These are phyloP conservation scores for Eumerus sabulonum DNA, from an alignment of 2,888 invertebrate species.

Conservation along the genomic window DNA sequence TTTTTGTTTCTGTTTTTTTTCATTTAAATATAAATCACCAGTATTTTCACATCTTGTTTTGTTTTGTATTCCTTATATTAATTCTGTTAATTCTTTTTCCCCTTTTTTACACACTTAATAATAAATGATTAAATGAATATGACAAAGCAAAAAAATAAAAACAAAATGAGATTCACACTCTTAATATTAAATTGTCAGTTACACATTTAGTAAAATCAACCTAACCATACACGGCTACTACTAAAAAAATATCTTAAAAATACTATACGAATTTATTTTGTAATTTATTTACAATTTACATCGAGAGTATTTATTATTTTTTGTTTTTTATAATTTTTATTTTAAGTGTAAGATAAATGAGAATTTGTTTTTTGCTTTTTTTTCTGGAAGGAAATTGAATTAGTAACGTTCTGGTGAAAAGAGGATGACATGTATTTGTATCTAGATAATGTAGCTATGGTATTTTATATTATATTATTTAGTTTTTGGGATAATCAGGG, in stretches of 20 bases:
- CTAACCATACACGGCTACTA: conserved; percentile 17
- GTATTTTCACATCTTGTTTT: conserved; percentile 47
- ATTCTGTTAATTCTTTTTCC: conserved; percentile 3
- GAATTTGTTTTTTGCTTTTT: no score
- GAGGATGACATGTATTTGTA: conserved; percentile 2
- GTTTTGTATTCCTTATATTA: conserved; percentile 2
- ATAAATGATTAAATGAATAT: conserved; percentile 20
- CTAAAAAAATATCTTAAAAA: conserved; percentile 16
- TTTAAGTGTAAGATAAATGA: not conserved
- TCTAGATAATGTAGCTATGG: no score
- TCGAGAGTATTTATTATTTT: no score
- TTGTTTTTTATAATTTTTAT: not conserved
- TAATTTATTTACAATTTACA: conserved; percentile 50
- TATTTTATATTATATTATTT: no score
- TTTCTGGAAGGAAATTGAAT: conserved; percentile 34
- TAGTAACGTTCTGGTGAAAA: conserved; percentile 22
- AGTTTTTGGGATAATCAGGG: no score
- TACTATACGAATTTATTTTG: not conserved
- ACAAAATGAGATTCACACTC: not conserved
- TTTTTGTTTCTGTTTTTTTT: no score
- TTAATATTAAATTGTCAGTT: conserved; percentile 11
- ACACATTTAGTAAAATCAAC: conserved; percentile 36
- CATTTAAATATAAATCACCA: conserved; percentile 53
- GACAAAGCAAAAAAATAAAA: conserved; percentile 21
- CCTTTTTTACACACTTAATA: conserved; percentile 13